Evolutionary conservation across 2,797 vertebrate genomes (phyloP).

Genomic region (Otolemur crassicaudatus): DNA sequence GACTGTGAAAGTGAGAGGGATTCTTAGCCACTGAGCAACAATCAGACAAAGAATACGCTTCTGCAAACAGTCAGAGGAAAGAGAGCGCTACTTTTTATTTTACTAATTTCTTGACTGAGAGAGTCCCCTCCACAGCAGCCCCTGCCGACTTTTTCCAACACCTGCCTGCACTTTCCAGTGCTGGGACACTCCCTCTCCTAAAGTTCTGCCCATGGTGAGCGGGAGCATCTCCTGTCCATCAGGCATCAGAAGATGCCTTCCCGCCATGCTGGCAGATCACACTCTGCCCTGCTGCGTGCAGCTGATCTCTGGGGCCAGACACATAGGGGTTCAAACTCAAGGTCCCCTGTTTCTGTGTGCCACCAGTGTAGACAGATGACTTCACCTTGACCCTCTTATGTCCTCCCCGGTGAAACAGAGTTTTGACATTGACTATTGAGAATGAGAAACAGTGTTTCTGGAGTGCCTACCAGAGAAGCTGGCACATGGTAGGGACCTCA

Average conservation of each 20-base stretch:
- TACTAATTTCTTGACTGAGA: neutral
- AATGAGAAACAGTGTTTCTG: neutral
- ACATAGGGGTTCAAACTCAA: neutral
- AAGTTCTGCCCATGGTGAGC: accelerated
- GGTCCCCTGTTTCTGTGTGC: neutral
- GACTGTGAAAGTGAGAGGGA: accelerated
- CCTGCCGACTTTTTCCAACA: neutral
- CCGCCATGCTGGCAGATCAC: neutral
- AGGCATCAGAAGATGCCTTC: neutral
- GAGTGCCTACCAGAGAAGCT: neutral
- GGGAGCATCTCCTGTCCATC: neutral
- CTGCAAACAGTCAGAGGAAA: neutral
- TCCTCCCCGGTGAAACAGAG: neutral
- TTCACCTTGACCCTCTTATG: neutral
- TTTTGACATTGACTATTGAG: neutral
- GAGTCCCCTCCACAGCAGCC: neutral
- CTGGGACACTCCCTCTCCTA: accelerated
- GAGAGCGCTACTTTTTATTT: neutral
- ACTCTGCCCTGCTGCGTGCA: neutral
- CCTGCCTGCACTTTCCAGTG: accelerated
- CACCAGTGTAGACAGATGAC: no score
- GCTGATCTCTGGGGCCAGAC: neutral
- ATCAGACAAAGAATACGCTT: neutral
- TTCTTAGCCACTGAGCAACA: neutral
- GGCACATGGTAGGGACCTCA: neutral